These are phyloP conservation scores for Oxystoma pomonae DNA, from an alignment of 2,888 invertebrate genomes.

Conservation along the genomic window DNA sequence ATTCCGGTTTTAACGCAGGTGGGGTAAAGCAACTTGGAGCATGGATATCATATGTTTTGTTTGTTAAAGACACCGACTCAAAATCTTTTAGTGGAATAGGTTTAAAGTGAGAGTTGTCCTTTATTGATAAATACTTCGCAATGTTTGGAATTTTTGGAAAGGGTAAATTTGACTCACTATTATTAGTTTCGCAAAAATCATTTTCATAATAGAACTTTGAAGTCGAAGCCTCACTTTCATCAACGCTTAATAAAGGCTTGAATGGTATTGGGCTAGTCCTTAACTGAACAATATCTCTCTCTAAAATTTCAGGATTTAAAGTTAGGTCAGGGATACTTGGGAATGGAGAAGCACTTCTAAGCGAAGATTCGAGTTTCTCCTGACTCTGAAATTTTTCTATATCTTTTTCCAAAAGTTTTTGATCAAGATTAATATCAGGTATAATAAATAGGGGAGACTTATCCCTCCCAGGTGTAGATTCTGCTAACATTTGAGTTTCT, in stretches of 20 bases:
- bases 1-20: conserved; percentile 35
- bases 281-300: conserved; percentile 36
- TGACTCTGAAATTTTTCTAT: conserved; percentile 29
- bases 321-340: conserved; percentile 40
- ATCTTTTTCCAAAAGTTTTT: conserved; percentile 31
- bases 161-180: conserved; percentile 20
- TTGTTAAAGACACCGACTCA: conserved; percentile 32
- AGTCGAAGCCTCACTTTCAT: conserved; percentile 13
- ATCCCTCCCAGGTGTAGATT: conserved; percentile 16
- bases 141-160: conserved; percentile 40
- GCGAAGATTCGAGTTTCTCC: conserved; percentile 23
- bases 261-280: conserved; percentile 37
- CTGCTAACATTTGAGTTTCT: neutral
- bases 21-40: conserved; percentile 22
- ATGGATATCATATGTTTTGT: conserved; percentile 33
- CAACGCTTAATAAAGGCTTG: conserved; percentile 20
- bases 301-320: conserved; percentile 38
- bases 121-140: conserved; percentile 33
- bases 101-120: conserved; percentile 32
- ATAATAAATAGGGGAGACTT: conserved; percentile 36
- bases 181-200: neutral
- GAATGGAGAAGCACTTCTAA: conserved; percentile 37
- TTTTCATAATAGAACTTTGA: conserved; percentile 1
- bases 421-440: conserved; percentile 33
- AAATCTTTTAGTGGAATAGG: conserved; percentile 26